phyloP scores from a whole-genome alignment of 2,888 invertebrate species.

The Nezara viridula region DNA sequence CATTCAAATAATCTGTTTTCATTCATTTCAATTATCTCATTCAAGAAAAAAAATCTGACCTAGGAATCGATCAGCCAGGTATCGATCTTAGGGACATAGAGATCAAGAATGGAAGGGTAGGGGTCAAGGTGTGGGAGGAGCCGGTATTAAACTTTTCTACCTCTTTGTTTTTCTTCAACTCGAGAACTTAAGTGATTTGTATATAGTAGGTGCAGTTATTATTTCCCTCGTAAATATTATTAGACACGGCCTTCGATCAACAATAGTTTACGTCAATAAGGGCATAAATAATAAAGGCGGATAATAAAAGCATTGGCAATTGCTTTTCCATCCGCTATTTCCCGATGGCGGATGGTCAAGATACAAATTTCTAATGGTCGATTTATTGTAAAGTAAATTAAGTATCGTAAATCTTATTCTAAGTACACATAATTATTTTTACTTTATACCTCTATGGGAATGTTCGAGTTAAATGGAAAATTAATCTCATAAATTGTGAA shows the following conservation, averaged over 20 bases:
- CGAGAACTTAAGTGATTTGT: constrained; percentile 18
- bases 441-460: background rate
- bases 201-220: constrained; percentile 7
- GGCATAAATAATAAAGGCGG: constrained; percentile 7
- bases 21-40: background rate
- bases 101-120: background rate
- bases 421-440: background rate
- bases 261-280: constrained; percentile 8
- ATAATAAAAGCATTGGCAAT: constrained; percentile 11
- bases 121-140: constrained; percentile 37
- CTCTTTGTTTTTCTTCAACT: background rate
- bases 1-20: background rate
- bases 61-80: background rate
- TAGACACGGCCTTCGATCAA: constrained; percentile 13
- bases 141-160: background rate
- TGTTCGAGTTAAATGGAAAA: background rate
- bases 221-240: constrained; percentile 29
- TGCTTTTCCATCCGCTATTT: constrained; percentile 35
- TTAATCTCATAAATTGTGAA: background rate
- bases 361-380: background rate
- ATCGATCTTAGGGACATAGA: background rate
- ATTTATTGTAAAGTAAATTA: background rate
- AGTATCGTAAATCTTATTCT: background rate
- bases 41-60: background rate
- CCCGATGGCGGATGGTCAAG: background rate